Evolutionary conservation across 2,888 invertebrate genomes (phyloP).

Genomic region (Dryadula phaetusa): DNA sequence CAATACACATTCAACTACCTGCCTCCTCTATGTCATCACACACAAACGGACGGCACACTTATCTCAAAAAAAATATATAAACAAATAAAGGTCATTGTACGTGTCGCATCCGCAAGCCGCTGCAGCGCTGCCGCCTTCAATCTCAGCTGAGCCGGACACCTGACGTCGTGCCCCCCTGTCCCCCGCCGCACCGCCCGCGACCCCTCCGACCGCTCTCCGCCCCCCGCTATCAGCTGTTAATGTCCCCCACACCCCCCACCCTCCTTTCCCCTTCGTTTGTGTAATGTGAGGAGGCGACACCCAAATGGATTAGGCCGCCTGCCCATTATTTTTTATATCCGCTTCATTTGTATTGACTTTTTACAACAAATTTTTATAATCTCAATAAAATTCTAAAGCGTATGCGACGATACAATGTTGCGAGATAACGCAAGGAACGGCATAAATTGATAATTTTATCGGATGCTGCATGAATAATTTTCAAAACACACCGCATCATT

Average conservation of each 20-base stretch:
- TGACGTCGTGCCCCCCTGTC: constrained; percentile 68
- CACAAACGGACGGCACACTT: constrained; percentile 36
- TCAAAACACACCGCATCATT: background rate
- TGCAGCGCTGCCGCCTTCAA: constrained; percentile 65
- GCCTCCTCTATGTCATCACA: constrained; percentile 30
- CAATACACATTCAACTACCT: constrained; percentile 5
- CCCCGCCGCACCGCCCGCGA: constrained; percentile 46
- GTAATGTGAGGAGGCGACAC: constrained; percentile 79
- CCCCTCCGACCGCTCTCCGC: constrained; percentile 53
- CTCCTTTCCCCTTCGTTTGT: constrained; percentile 84
- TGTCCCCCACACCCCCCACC: constrained; percentile 61
- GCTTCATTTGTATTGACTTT: constrained; percentile 6
- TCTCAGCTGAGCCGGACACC: constrained; percentile 77
- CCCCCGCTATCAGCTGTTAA: constrained; percentile 82
- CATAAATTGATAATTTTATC: constrained; percentile 7
- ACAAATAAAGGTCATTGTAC: constrained; percentile 80
- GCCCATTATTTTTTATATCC: constrained; percentile 45
- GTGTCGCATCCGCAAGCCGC: constrained; percentile 62
- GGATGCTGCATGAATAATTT: constrained; percentile 3
- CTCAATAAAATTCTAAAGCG: background rate
- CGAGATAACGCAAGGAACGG: background rate
- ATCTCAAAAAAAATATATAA: constrained; percentile 59
- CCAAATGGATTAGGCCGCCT: constrained; percentile 56
- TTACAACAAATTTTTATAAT: constrained; percentile 4
- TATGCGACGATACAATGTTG: background rate